Evolutionary conservation across 2,888 invertebrate genomes (phyloP).

Genomic region (Phasia obesa): DNA sequence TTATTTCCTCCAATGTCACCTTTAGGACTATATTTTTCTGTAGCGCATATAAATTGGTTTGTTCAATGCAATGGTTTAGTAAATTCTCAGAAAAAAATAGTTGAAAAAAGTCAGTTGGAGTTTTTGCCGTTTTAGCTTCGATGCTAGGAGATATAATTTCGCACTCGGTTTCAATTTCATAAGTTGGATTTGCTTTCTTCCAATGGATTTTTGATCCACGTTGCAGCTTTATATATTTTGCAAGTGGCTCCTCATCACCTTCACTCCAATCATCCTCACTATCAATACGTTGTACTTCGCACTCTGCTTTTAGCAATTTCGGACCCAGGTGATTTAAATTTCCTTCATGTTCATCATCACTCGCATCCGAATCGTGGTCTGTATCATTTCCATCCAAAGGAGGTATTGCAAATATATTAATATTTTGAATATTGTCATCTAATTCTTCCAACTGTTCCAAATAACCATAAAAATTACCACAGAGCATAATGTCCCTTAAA

Average conservation of each 20-base stretch:
- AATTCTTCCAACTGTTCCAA: not conserved
- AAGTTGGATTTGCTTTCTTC: not conserved
- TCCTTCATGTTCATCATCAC: too few species aligned
- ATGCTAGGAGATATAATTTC: slow-evolving; percentile 9
- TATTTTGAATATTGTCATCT: too few species aligned
- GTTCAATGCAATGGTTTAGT: slow-evolving; percentile 23
- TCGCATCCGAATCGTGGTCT: too few species aligned
- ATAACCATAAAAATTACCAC: not conserved
- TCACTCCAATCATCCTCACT: slow-evolving; percentile 5
- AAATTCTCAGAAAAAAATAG: slow-evolving; percentile 23
- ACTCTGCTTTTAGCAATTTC: slow-evolving; percentile 8
- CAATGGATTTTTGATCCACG: not conserved
- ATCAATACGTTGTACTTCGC: slow-evolving; percentile 22
- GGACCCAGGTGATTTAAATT: slow-evolving; percentile 8
- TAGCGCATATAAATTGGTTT: too few species aligned
- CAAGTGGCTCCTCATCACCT: slow-evolving; percentile 13
- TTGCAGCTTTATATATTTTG: not conserved
- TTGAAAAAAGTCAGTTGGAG: slow-evolving; percentile 22
- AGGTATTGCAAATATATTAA: too few species aligned
- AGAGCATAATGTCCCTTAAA: not conserved
- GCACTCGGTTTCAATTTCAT: slow-evolving; percentile 6
- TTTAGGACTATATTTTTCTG: slow-evolving; percentile 5
- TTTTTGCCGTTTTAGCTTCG: slow-evolving; percentile 5
- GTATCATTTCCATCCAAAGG: too few species aligned
- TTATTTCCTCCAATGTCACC: slow-evolving; percentile 3